These are phyloP conservation scores for Orgyia antiqua DNA, from an alignment of 2,888 invertebrate genomes.

Conservation along the genomic window DNA sequence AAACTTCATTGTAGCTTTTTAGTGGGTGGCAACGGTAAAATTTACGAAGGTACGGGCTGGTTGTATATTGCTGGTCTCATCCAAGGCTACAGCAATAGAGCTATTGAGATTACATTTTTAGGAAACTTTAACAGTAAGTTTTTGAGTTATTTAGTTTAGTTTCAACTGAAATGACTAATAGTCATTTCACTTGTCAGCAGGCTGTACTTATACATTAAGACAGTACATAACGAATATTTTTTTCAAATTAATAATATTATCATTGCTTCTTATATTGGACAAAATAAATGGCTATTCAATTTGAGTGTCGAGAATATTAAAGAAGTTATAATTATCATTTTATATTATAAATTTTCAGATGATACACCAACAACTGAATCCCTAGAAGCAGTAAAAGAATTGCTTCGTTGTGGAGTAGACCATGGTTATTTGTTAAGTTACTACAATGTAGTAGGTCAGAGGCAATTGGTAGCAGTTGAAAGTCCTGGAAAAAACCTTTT, in stretches of 20 bases:
- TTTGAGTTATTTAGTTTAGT: too few species aligned
- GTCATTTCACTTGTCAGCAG: too few species aligned
- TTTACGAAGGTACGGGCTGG: slow-evolving; percentile 83
- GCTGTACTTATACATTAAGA: too few species aligned
- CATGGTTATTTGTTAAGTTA: slow-evolving; percentile 74
- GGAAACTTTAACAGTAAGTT: slow-evolving; percentile 59
- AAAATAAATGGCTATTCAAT: too few species aligned
- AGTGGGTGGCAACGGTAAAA: slow-evolving; percentile 80
- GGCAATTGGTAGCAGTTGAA: slow-evolving; percentile 56
- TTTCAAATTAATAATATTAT: too few species aligned
- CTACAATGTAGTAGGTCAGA: slow-evolving; percentile 81
- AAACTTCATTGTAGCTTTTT: slow-evolving; percentile 75
- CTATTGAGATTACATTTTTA: slow-evolving; percentile 80
- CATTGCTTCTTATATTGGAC: too few species aligned
- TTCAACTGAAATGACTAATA: too few species aligned
- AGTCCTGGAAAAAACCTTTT: slow-evolving; percentile 70
- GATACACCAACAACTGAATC: slow-evolving; percentile 76
- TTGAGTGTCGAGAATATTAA: too few species aligned
- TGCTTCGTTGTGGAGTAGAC: slow-evolving; percentile 80
- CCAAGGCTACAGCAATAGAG: slow-evolving; percentile 75
- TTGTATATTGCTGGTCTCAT: slow-evolving; percentile 77
- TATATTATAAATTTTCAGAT: too few species aligned
- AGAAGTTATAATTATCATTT: too few species aligned
- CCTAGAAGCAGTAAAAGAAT: slow-evolving; percentile 70
- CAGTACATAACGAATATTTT: too few species aligned